phyloP scores from a whole-genome alignment of 2,888 invertebrate species.

The Parnassius mnemosyne region DNA sequence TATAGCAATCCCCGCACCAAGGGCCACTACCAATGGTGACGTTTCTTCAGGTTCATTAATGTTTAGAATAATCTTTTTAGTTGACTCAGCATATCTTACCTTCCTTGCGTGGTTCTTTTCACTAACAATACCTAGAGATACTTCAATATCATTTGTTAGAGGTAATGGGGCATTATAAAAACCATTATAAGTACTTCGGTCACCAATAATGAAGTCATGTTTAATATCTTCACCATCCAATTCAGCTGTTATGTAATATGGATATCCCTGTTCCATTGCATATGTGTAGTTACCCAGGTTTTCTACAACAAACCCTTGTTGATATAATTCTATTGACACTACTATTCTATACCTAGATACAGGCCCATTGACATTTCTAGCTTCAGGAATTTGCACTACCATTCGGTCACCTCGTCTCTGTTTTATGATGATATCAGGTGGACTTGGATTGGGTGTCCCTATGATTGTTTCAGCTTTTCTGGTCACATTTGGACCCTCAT shows the following conservation, averaged over 20 bases:
- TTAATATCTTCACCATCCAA: constrained; percentile 84
- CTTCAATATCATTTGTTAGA: constrained; percentile 81
- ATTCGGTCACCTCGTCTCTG: constrained; percentile 82
- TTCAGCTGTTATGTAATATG: constrained; percentile 92
- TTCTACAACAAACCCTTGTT: constrained; percentile 82
- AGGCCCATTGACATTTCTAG: constrained; percentile 89
- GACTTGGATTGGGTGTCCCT: constrained; percentile 85
- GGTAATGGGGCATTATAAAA: constrained; percentile 89
- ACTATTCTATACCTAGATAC: constrained; percentile 87
- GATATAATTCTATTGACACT: constrained; percentile 84
- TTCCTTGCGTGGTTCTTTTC: constrained; percentile 83
- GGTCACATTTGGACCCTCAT: constrained; percentile 80
- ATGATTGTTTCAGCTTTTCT: constrained; percentile 85
- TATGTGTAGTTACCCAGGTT: constrained; percentile 83
- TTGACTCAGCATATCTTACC: constrained; percentile 82
- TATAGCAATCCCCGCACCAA: constrained; percentile 84
- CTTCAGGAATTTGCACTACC: constrained; percentile 83
- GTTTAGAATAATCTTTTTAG: constrained; percentile 75
- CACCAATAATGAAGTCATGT: constrained; percentile 88
- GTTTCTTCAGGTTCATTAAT: constrained; percentile 72
- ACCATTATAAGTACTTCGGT: constrained; percentile 85
- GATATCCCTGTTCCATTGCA: constrained; percentile 83
- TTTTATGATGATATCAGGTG: constrained; percentile 83
- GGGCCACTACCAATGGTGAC: constrained; percentile 72
- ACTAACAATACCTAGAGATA: constrained; percentile 87